Evolutionary conservation across 2,888 invertebrate genomes (phyloP).

Genomic region (Herminia tarsipennalis): DNA sequence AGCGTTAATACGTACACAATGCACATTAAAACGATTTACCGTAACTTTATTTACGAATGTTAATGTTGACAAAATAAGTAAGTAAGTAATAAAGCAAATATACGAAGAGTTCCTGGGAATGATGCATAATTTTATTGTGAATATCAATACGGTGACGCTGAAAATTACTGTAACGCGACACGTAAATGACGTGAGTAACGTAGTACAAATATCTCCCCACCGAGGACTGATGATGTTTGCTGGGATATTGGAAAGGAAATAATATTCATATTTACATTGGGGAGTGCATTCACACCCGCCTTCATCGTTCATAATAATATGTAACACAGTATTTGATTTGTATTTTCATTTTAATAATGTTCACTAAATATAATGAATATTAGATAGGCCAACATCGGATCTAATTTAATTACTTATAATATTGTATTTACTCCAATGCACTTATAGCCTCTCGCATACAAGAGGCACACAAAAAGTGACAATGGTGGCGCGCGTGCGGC

Average conservation of each 20-base stretch:
- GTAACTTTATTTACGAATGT: conserved; percentile 1
- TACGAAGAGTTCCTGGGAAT: conserved; percentile 3
- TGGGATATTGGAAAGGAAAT: background rate
- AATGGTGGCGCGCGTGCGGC: no score
- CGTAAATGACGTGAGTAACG: conserved; percentile 13
- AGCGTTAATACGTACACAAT: background rate
- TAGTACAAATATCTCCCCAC: background rate
- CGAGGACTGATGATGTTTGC: background rate
- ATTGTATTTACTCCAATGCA: no score
- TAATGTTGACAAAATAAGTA: conserved; percentile 22
- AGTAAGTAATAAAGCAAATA: conserved; percentile 21
- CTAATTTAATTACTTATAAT: no score
- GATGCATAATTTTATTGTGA: conserved; percentile 16
- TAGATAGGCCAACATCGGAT: no score
- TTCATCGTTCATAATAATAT: no score
- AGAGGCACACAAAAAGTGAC: no score
- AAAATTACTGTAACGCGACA: conserved; percentile 22
- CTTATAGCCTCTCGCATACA: no score
- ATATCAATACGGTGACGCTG: conserved; percentile 20
- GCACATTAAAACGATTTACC: background rate
- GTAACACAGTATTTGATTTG: no score
- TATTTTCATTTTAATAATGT: no score
- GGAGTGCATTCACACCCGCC: no score
- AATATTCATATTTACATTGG: background rate
- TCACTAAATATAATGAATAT: no score